Conservation (phyloP, 2,888 invertebrate species). For the Coelogynopora nodosa region DNA sequence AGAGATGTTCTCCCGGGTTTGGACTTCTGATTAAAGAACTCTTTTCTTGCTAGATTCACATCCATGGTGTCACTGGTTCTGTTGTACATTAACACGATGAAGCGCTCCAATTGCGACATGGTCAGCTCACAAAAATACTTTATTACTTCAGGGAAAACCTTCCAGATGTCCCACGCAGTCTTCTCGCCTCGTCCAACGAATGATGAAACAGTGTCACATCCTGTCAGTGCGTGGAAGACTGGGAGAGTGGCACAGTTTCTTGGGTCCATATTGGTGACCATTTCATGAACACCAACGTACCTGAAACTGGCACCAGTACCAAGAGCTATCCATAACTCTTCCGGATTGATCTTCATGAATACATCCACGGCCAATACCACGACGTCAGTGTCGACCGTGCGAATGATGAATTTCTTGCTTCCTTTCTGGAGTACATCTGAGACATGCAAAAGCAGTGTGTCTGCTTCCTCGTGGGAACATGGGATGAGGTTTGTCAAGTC, state of each 20-base stretch:
- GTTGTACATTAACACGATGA: neutral
- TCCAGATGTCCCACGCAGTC: neutral
- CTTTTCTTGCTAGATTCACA: neutral
- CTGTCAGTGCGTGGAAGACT: neutral
- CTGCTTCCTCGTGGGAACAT: neutral
- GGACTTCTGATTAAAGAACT: neutral
- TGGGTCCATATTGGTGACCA: neutral
- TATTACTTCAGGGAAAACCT: neutral
- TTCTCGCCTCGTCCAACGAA: neutral
- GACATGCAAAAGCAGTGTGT: neutral
- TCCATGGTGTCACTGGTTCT: neutral
- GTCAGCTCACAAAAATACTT: neutral
- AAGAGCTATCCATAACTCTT: neutral
- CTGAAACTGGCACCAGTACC: neutral
- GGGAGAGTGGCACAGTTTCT: neutral
- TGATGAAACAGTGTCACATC: neutral
- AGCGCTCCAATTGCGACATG: neutral
- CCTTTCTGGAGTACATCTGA: neutral
- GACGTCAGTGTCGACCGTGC: neutral
- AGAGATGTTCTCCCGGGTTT: neutral
- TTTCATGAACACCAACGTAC: neutral
- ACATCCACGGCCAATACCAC: neutral
- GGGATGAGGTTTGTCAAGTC: neutral
- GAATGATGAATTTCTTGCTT: neutral
- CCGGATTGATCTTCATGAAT: neutral